Percentiles rank a stretch among this genome's conserved stretches.
Evolutionary conservation across 2,888 invertebrate genomes (phyloP).

Genomic region (Drosophila meridiana): DNA sequence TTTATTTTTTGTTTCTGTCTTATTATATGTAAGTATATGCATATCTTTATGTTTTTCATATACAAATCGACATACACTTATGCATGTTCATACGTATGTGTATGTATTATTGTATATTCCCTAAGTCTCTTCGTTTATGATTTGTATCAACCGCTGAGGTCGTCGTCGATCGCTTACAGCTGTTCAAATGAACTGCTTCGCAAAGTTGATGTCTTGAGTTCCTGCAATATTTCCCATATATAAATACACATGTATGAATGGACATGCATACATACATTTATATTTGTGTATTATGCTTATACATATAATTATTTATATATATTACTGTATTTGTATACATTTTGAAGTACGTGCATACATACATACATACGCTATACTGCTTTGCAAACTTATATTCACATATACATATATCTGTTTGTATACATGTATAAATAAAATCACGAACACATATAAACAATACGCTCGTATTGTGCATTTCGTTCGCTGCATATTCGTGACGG

Average conservation of each 20-base stretch:
- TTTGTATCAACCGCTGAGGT: constrained; percentile 64
- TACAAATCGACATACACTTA: not conserved
- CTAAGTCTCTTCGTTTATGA: constrained; percentile 41
- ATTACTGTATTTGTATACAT: constrained; percentile 24
- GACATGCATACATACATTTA: constrained; percentile 12
- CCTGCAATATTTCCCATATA: constrained; percentile 43
- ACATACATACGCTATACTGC: not conserved
- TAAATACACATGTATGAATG: constrained; percentile 11
- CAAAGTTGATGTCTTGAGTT: constrained; percentile 67
- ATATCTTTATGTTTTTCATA: constrained; percentile 26
- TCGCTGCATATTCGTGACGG: constrained; percentile 39
- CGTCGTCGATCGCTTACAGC: constrained; percentile 74
- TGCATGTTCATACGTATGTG: not conserved
- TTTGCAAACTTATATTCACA: constrained; percentile 17
- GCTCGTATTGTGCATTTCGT: constrained; percentile 25
- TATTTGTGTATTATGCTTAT: constrained; percentile 8
- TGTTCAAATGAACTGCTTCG: constrained; percentile 74
- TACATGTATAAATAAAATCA: constrained; percentile 9
- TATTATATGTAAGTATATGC: constrained; percentile 25
- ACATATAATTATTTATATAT: constrained; percentile 5
- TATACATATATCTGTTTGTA: constrained; percentile 10
- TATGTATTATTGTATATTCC: constrained; percentile 42
- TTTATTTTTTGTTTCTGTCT: constrained; percentile 34
- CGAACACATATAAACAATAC: constrained; percentile 14
- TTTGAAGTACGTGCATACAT: not conserved